These are phyloP conservation scores for Noctua fimbriata DNA, from an alignment of 2,888 invertebrate genomes.

Conservation along the genomic window DNA sequence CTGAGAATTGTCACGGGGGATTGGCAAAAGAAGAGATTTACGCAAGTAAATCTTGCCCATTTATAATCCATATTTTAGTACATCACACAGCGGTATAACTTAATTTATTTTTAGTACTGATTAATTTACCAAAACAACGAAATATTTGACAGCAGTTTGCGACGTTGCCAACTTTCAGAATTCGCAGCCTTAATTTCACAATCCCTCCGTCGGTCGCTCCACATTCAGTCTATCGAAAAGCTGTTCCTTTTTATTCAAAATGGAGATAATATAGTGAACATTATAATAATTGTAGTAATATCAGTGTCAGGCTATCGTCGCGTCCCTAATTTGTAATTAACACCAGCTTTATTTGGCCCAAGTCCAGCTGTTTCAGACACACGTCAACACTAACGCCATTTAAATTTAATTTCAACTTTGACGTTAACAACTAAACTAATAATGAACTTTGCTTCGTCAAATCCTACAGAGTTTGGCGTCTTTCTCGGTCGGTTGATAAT, in stretches of 20 bases:
- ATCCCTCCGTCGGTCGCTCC: neutral
- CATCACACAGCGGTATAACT: neutral
- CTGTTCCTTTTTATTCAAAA: slow-evolving; percentile 3
- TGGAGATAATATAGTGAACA: slow-evolving; percentile 11
- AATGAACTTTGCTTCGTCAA: slow-evolving; percentile 36
- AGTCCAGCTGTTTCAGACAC: slow-evolving; percentile 53
- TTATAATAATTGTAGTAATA: slow-evolving; percentile 53
- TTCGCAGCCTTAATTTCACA: neutral
- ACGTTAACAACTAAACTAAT: slow-evolving; percentile 39
- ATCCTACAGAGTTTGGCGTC: neutral
- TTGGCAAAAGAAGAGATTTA: neutral
- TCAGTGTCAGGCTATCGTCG: slow-evolving; percentile 62
- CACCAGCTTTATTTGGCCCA: slow-evolving; percentile 57
- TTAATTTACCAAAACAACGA: neutral
- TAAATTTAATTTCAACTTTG: slow-evolving; percentile 49
- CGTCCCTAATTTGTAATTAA: slow-evolving; percentile 58
- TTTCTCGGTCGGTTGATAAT: neutral
- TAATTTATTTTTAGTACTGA: neutral
- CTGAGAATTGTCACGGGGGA: neutral
- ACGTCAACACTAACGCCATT: slow-evolving; percentile 56
- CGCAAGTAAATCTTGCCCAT: neutral
- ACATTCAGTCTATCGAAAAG: neutral
- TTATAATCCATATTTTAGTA: neutral
- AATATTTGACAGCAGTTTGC: neutral
- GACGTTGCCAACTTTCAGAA: neutral